Evolutionary conservation across 2,797 vertebrate species (phyloP).

Genomic region (Pygocentrus nattereri): DNA sequence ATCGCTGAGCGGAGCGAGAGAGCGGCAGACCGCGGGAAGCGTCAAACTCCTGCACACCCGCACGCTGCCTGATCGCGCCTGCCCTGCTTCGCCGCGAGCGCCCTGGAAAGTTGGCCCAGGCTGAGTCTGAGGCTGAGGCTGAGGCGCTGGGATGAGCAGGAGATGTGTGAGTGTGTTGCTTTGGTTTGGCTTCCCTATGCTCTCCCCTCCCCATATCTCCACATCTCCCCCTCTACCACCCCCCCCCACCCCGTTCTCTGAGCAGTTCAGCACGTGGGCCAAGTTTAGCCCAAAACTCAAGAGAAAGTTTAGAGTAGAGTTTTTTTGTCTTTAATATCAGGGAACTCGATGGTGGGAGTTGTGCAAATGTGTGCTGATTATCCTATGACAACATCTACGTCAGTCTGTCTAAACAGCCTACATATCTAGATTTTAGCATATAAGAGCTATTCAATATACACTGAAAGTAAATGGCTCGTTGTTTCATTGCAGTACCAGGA

Average conservation of each 20-base stretch:
- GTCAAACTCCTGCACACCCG: constrained; percentile 69
- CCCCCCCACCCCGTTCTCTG: constrained; percentile 67
- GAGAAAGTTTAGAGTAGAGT: constrained; percentile 67
- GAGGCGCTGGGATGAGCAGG: constrained; percentile 5
- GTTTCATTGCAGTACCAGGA: too few relatives aligned
- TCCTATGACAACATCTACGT: neutral
- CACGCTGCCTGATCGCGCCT: neutral
- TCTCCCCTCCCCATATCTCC: constrained; percentile 63
- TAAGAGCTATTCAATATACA: too few relatives aligned
- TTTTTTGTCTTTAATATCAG: constrained; percentile 48
- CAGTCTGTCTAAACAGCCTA: neutral
- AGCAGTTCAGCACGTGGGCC: constrained; percentile 80
- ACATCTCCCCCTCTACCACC: constrained; percentile 57
- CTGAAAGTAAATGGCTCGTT: too few relatives aligned
- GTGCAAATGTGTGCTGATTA: neutral
- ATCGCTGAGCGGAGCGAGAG: constrained; percentile 68
- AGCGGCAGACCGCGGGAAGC: neutral
- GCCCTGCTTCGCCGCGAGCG: neutral
- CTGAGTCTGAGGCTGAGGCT: neutral
- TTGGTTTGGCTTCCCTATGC: constrained; percentile 87
- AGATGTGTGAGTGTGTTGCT: constrained; percentile 53
- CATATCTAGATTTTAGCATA: neutral
- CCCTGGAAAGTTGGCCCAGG: constrained; percentile 8
- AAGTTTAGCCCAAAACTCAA: constrained; percentile 69
- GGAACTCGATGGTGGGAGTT: neutral